A percentile compares a stretch with the other conserved stretches of the same genome.
Conservation (phyloP, 2,888 invertebrate genomes). For the Protodeltote pygarga region DNA sequence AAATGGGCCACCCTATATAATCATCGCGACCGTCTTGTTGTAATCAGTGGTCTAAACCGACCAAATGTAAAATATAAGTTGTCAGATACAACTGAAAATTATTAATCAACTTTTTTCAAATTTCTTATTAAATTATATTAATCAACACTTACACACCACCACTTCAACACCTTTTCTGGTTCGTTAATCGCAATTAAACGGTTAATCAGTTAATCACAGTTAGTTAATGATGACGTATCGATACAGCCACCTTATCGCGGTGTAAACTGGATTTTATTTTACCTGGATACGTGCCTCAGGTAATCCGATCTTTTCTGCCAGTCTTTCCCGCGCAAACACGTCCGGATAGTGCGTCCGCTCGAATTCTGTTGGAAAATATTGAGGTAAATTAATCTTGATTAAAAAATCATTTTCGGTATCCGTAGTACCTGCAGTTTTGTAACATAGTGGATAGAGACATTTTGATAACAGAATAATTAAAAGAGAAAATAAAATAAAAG, state of each 20-base stretch:
- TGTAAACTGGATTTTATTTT: constrained; percentile 88
- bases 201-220: constrained; percentile 20
- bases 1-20: no score
- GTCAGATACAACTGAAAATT: no score
- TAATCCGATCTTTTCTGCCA: constrained; percentile 98
- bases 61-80: no score
- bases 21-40: no score
- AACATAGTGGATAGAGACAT: no score
- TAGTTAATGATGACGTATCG: constrained; percentile 47
- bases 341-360: constrained; percentile 99
- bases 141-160: no score
- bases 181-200: background rate
- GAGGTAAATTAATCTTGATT: background rate
- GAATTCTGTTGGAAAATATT: constrained; percentile 91
- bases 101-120: no score
- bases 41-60: no score
- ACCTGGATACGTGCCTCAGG: constrained; percentile 99
- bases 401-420: background rate
- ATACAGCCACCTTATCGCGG: constrained; percentile 76
- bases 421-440: no score
- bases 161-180: no score
- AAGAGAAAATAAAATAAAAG: background rate
- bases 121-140: no score
- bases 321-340: constrained; percentile 97
- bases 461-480: no score